Conservation (phyloP, 2,888 invertebrate species). For the Mimas tiliae region DNA sequence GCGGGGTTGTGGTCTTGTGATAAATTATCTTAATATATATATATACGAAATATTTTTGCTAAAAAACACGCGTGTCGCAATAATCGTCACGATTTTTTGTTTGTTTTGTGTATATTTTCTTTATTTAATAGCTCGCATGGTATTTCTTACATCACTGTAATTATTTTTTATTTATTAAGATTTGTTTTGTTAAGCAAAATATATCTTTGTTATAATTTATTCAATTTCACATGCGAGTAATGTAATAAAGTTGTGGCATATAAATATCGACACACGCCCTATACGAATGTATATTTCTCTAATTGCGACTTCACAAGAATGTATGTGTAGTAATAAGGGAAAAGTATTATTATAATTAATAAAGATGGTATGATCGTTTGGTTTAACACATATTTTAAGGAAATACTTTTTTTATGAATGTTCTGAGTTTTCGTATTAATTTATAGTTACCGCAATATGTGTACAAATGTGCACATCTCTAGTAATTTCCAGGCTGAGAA, state of each 20-base stretch:
- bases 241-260: not conserved
- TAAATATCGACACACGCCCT: conserved; percentile 1
- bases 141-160: not conserved
- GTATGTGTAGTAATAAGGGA: conserved; percentile 22
- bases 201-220: not conserved
- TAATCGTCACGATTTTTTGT: not conserved
- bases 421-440: not conserved
- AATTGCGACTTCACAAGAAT: conserved; percentile 17
- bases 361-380: not conserved
- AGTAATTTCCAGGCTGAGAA: not conserved
- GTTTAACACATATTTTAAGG: not conserved
- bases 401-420: not conserved
- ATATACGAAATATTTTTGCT: not conserved
- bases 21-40: conserved; percentile 1
- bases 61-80: not conserved
- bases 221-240: not conserved
- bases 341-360: conserved; percentile 9
- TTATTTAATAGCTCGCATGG: not conserved
- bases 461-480: conserved; percentile 3
- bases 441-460: not conserved
- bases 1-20: conserved; percentile 16
- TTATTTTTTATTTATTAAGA: not conserved
- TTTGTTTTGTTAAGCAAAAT: not conserved
- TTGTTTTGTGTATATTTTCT: not conserved
- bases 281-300: not conserved